Conservation (phyloP, 2,113 vertebrate genomes). For the mouse (Mus musculus) region DNA sequence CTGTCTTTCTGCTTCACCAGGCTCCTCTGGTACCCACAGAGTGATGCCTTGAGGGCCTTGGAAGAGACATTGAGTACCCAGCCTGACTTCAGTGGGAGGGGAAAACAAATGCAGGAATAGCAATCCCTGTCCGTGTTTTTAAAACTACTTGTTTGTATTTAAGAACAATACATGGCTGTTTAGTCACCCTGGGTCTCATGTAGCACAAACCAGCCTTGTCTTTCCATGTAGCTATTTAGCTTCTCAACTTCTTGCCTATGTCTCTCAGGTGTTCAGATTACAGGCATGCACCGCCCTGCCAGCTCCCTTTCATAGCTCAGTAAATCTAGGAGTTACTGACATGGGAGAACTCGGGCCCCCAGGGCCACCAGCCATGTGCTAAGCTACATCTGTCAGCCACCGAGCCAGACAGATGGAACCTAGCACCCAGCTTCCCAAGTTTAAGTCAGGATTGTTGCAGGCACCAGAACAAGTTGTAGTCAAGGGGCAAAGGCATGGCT, state of each 20-base stretch:
- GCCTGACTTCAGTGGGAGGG: background rate
- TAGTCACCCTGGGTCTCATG: too few species aligned
- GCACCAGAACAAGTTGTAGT: background rate
- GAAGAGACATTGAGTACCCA: background rate
- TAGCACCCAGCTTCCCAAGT: background rate
- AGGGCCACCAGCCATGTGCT: background rate
- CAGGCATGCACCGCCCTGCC: background rate
- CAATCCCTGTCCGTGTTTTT: background rate
- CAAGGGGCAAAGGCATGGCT: fast-evolving
- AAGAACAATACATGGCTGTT: background rate
- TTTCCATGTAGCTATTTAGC: background rate
- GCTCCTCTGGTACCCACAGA: background rate
- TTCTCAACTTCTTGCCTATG: too few species aligned
- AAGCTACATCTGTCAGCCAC: background rate
- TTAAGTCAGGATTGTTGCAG: fast-evolving
- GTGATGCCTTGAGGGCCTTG: too few species aligned
- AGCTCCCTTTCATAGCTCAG: too few species aligned
- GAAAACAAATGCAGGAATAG: fast-evolving
- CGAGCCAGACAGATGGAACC: background rate
- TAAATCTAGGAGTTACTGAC: background rate
- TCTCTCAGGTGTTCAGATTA: background rate
- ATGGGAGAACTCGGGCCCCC: background rate
- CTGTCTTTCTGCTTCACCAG: too few species aligned
- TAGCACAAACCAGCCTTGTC: background rate
- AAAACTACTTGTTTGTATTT: background rate